A percentile compares a stretch with the other conserved stretches of the same genome.
Evolutionary conservation across 2,113 vertebrate species (phyloP).

Genomic region (Arizona elegans): DNA sequence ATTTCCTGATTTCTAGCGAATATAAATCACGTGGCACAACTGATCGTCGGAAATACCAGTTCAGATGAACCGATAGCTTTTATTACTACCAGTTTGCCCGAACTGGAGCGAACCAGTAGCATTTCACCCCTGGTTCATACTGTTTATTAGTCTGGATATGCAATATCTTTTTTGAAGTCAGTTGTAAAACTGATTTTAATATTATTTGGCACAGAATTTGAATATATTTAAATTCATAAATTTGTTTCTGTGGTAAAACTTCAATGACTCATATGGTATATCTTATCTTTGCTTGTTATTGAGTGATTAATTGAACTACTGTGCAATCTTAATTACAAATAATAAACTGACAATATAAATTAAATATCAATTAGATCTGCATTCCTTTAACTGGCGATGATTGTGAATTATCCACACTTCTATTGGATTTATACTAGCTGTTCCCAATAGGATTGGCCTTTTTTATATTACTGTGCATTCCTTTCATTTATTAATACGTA

Average conservation of each 20-base stretch:
- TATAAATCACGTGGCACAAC: no score
- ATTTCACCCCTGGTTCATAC: no score
- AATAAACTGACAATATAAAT: neutral
- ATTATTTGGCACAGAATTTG: neutral
- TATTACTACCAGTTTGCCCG: no score
- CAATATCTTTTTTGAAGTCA: neutral
- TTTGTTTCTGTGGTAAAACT: neutral
- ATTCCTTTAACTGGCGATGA: conserved; percentile 33
- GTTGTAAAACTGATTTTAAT: neutral
- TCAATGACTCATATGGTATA: neutral
- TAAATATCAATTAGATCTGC: neutral
- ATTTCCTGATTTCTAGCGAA: no score
- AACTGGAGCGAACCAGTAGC: no score
- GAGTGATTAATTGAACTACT: neutral
- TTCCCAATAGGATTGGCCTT: conserved; percentile 26
- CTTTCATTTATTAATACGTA: conserved; percentile 38
- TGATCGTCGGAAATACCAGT: no score
- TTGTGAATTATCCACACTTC: conserved; percentile 18
- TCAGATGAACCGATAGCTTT: no score
- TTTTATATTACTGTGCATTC: conserved; percentile 32
- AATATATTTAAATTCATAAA: neutral
- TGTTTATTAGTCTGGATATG: neutral
- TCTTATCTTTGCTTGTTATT: neutral
- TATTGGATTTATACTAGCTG: conserved; percentile 42
- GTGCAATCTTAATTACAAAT: neutral